Conservation (phyloP, 2,888 invertebrate species). For the Altica lythri region DNA sequence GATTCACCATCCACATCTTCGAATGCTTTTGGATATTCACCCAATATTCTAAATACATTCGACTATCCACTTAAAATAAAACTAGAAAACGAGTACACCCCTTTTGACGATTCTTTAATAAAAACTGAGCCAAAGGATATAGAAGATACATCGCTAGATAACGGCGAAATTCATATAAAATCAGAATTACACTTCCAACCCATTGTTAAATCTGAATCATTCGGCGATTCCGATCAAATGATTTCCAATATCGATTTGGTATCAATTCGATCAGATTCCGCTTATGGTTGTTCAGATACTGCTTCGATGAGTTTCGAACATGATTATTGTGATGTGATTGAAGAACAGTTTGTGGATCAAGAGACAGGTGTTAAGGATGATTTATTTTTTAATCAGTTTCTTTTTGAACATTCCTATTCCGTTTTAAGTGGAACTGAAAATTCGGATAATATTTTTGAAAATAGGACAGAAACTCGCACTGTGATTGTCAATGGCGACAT, state of each 20-base stretch:
- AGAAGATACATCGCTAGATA: background rate
- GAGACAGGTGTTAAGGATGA: constrained; percentile 17
- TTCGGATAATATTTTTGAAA: constrained; percentile 16
- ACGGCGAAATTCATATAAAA: constrained; percentile 1
- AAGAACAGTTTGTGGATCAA: constrained; percentile 26
- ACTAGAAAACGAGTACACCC: constrained; percentile 3
- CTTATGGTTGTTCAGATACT: constrained; percentile 24
- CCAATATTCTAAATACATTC: background rate
- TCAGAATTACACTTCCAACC: constrained; percentile 3
- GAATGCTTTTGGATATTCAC: background rate
- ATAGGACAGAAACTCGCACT: constrained; percentile 7
- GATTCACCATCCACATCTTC: constrained; percentile 1
- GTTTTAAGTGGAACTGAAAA: constrained; percentile 33
- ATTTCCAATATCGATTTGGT: constrained; percentile 13
- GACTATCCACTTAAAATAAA: background rate
- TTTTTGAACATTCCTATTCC: constrained; percentile 44
- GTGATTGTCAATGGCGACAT: constrained; percentile 21
- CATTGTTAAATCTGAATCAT: constrained; percentile 2
- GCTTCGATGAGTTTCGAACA: constrained; percentile 40
- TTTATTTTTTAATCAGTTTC: constrained; percentile 14
- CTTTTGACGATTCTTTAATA: constrained; percentile 4
- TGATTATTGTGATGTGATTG: constrained; percentile 43
- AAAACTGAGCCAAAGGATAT: background rate
- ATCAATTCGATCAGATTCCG: constrained; percentile 24
- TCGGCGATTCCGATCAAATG: constrained; percentile 13